Percentiles rank a stretch among this genome's conserved stretches.
Conservation (phyloP, 2,113 vertebrate genomes). For the Neodontobutis hainanensis region DNA sequence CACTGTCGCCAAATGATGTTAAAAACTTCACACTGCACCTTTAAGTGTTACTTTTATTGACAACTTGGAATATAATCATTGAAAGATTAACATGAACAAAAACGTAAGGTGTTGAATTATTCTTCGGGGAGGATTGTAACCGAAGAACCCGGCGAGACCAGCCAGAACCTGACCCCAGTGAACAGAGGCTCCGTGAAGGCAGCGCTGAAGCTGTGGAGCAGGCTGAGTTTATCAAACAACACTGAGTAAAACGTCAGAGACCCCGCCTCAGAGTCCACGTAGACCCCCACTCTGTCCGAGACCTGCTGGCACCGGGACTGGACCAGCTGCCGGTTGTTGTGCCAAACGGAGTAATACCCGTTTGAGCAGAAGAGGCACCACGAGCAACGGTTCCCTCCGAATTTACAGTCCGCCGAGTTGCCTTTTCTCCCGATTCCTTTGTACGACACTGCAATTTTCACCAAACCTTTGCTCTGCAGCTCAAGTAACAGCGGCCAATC, state of each 20-base stretch:
- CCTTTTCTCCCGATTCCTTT: conserved; percentile 12
- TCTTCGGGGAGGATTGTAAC: too few relatives aligned
- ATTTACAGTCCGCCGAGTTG: not conserved
- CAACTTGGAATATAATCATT: too few relatives aligned
- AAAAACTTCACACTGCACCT: too few relatives aligned
- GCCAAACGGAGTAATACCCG: conserved; percentile 1
- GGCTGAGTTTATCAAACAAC: conserved; percentile 4
- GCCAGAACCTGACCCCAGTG: conserved; percentile 1
- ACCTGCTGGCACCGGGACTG: not conserved
- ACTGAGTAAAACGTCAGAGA: conserved; percentile 9
- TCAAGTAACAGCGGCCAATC: conserved; percentile 21
- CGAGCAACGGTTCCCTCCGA: conserved; percentile 9
- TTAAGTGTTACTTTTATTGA: too few relatives aligned
- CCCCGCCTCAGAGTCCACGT: not conserved
- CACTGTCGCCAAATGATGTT: too few relatives aligned
- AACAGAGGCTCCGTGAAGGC: not conserved
- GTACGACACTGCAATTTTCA: conserved; percentile 1
- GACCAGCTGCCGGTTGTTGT: not conserved
- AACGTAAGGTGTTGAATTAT: too few relatives aligned
- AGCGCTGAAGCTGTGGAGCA: conserved; percentile 24
- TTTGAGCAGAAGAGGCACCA: conserved; percentile 28
- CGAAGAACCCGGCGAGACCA: too few relatives aligned
- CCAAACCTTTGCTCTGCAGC: not conserved
- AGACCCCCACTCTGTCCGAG: conserved; percentile 4
- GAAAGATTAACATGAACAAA: too few relatives aligned